These are phyloP conservation scores for Chrysochloris asiatica DNA, from an alignment of 2,113 vertebrate species.

Conservation along the genomic window DNA sequence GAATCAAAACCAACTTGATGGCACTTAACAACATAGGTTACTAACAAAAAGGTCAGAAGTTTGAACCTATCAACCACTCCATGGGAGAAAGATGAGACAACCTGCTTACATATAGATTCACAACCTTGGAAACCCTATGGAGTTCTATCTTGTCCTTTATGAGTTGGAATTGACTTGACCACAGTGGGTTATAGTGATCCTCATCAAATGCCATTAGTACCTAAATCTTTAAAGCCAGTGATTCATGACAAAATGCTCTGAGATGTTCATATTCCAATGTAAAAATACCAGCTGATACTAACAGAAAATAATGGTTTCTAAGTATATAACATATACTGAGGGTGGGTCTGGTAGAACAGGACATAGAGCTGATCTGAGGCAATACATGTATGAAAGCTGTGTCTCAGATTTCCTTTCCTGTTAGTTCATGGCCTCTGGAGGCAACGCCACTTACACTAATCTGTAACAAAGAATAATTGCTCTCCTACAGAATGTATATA, in stretches of 20 bases:
- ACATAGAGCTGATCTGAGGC: background rate
- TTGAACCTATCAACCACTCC: too few relatives aligned
- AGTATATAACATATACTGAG: background rate
- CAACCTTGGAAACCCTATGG: too few relatives aligned
- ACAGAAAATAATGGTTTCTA: conserved; percentile 6
- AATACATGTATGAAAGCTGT: background rate
- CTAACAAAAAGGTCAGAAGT: too few relatives aligned
- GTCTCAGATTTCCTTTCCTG: background rate
- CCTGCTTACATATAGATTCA: too few relatives aligned
- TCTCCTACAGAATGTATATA: conserved; percentile 10
- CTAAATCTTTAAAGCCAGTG: conserved; percentile 14
- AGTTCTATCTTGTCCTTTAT: too few relatives aligned
- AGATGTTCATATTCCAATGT: conserved; percentile 2
- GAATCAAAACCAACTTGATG: too few relatives aligned
- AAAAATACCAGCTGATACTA: conserved; percentile 31
- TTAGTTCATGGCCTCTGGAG: background rate
- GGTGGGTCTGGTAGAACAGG: background rate
- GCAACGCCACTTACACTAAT: conserved; percentile 23
- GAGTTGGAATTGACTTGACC: too few relatives aligned
- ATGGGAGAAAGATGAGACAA: too few relatives aligned
- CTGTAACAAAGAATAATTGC: background rate
- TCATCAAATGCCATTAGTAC: background rate
- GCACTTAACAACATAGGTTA: too few relatives aligned
- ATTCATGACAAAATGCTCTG: conserved; percentile 6
- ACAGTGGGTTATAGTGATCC: background rate